Percentiles rank a stretch among this genome's conserved stretches.
Evolutionary conservation across 2,888 invertebrate species (phyloP).

Genomic region (Parasteatoda lunata): DNA sequence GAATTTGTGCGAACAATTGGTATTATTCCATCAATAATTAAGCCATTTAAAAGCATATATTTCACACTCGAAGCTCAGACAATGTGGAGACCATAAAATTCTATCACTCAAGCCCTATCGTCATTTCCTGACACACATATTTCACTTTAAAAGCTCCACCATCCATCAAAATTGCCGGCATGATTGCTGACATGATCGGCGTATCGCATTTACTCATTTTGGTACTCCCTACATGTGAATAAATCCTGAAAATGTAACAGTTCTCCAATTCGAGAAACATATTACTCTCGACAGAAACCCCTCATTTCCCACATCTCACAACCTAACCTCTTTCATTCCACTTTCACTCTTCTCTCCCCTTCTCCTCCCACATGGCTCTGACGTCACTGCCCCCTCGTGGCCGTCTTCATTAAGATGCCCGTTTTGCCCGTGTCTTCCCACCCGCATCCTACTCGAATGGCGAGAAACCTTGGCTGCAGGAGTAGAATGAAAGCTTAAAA

Average conservation of each 20-base stretch:
- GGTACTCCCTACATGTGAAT: constrained; percentile 43
- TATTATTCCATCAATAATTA: too few species aligned
- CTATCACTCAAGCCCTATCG: too few species aligned
- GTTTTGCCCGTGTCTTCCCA: constrained; percentile 3
- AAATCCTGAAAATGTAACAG: constrained; percentile 10
- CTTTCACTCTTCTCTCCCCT: neutral
- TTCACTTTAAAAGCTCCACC: constrained; percentile 2
- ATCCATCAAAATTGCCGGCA: constrained; percentile 52
- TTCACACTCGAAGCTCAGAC: too few species aligned
- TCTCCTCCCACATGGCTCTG: neutral
- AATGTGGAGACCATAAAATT: too few species aligned
- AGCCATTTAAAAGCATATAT: too few species aligned
- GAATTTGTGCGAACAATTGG: too few species aligned
- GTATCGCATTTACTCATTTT: constrained; percentile 15
- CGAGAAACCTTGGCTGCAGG: neutral
- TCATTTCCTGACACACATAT: neutral
- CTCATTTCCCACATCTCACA: neutral
- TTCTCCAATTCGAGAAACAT: constrained; percentile 38
- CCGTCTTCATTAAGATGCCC: constrained; percentile 53
- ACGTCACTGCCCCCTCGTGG: constrained; percentile 23
- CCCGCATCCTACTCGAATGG: neutral
- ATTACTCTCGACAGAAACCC: constrained; percentile 27
- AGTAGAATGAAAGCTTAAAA: constrained; percentile 51
- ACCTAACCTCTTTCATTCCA: constrained; percentile 7
- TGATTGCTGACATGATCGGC: constrained; percentile 19